A percentile compares a stretch with the other conserved stretches of the same genome.
Conservation (phyloP, 2,797 vertebrate species). For the Syngnathus acus region DNA sequence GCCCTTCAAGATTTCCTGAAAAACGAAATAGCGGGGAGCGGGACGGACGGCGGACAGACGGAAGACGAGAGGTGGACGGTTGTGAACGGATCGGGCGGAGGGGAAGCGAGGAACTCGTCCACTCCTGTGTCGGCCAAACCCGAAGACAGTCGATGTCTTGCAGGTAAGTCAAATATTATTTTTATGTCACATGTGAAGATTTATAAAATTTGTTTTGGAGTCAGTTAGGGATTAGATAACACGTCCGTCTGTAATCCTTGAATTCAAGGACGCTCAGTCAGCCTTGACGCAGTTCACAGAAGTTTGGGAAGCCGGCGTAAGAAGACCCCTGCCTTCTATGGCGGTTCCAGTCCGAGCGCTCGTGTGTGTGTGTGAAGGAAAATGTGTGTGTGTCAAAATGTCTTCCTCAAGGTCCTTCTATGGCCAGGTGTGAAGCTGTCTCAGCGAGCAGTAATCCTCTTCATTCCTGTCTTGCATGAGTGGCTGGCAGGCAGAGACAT, state of each 20-base stretch:
- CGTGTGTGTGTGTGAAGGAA: slow-evolving; percentile 20
- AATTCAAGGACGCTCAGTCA: slow-evolving; percentile 40
- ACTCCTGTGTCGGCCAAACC: slow-evolving; percentile 33
- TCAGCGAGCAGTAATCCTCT: slow-evolving; percentile 49
- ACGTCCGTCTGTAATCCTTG: slow-evolving; percentile 34
- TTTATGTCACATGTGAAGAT: background rate
- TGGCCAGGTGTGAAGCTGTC: slow-evolving; percentile 48
- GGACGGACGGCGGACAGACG: slow-evolving; percentile 16
- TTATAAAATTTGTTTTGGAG: too few species aligned
- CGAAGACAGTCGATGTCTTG: slow-evolving; percentile 7
- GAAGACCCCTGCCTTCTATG: slow-evolving; percentile 65
- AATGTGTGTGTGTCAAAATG: slow-evolving; percentile 27
- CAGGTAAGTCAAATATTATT: background rate
- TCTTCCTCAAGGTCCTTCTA: slow-evolving; percentile 57
- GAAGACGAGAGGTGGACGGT: slow-evolving; percentile 51
- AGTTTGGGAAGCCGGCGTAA: slow-evolving; percentile 26
- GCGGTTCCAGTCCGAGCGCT: slow-evolving; percentile 12
- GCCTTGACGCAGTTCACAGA: slow-evolving; percentile 37
- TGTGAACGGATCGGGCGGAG: slow-evolving; percentile 35
- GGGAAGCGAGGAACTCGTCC: slow-evolving; percentile 40
- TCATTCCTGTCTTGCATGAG: slow-evolving; percentile 55
- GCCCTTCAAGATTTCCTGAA: slow-evolving; percentile 61
- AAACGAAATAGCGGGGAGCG: slow-evolving; percentile 33
- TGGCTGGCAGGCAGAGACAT: slow-evolving; percentile 34
- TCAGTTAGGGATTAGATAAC: slow-evolving; percentile 24